Base-by-base conservation (phyloP, 2,888 invertebrate genomes). In the Aphodius granarius region DNA sequence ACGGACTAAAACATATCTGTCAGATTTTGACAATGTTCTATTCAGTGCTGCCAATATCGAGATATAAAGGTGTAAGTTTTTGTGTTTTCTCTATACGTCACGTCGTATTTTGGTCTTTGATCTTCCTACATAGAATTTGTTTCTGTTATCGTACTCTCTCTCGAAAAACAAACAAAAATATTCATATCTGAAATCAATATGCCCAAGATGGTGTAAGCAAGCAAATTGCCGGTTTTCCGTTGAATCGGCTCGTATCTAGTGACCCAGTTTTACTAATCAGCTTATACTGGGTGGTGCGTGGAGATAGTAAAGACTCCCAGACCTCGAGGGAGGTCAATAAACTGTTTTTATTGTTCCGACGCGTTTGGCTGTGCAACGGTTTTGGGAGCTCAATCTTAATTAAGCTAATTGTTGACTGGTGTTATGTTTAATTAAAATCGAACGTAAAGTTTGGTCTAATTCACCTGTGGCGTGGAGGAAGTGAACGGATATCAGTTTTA, bases 271-370 rank as follows among this genome's bases (percentile, higher is more conserved):
- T 43, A 43, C 43, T 43, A 43, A 43, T 43, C 43, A 43, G 43
- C 43, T 43, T 43, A 43, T 13, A 13, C 43, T 43, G 43, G n/a
- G 43, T 43, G 43, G 43, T 43, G 43, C 3, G 43, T 43, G 43
- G 1, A 43, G 43, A 43, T 43, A 43, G 43, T 43, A 43, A 0
- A 43, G 43, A 13, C 6, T 68, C 68, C n/a, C 68, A n/a, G 21
- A n/a, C n/a, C n/a, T n/a, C n/a, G n/a, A 20, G 68, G 68, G 21
- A 68, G 68, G 68, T 68, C 68, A 68, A 68, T 68, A 68, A 68
- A 68, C 68, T 68, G 68, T 68, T 68, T 68, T 68, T 68, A 68
- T 68, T 68, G 68, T 68, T 68, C 68, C 68, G 68, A 21, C 19
- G 22, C 68, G 20, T 20, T 21, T 68, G 22, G 68, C 21, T 21